Evolutionary conservation across 2,113 vertebrate species (phyloP).

Genomic region (Climacteris rufus): DNA sequence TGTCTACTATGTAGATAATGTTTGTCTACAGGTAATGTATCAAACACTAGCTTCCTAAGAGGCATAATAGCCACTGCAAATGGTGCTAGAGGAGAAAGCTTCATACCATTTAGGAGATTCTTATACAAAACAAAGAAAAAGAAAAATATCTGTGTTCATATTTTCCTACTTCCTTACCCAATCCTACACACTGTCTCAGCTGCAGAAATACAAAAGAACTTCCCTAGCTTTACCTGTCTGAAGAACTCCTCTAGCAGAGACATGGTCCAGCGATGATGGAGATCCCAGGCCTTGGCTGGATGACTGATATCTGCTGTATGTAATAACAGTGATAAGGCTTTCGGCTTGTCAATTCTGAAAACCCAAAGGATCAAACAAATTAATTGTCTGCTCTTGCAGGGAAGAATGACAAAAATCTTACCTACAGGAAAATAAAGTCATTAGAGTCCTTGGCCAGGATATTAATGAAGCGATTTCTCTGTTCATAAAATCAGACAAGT

Average conservation of each 20-base stretch:
- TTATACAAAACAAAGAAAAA: not conserved
- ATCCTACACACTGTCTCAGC: not conserved
- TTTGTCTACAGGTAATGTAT: not conserved
- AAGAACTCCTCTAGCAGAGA: conserved; percentile 97
- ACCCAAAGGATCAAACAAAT: conserved; percentile 27
- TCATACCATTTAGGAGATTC: not conserved
- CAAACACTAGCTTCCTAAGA: not conserved
- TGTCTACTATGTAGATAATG: not conserved
- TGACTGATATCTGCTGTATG: conserved; percentile 98
- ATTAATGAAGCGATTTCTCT: not conserved
- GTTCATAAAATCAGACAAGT: not conserved
- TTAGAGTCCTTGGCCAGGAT: not conserved
- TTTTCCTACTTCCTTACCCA: not conserved
- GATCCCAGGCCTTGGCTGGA: conserved; percentile 92
- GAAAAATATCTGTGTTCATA: not conserved
- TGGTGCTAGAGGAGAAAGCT: not conserved
- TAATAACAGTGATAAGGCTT: conserved; percentile 92
- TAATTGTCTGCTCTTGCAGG: not conserved
- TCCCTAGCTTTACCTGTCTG: conserved; percentile 80
- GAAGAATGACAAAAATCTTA: not conserved
- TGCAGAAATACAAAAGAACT: not conserved
- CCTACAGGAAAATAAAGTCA: not conserved
- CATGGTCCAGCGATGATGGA: conserved; percentile 96
- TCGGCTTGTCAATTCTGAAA: conserved; percentile 93
- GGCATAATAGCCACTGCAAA: not conserved